Evolutionary conservation across 64 coral and sea anemone genomes (phyloP).

Genomic region (Acropora tenuis): DNA sequence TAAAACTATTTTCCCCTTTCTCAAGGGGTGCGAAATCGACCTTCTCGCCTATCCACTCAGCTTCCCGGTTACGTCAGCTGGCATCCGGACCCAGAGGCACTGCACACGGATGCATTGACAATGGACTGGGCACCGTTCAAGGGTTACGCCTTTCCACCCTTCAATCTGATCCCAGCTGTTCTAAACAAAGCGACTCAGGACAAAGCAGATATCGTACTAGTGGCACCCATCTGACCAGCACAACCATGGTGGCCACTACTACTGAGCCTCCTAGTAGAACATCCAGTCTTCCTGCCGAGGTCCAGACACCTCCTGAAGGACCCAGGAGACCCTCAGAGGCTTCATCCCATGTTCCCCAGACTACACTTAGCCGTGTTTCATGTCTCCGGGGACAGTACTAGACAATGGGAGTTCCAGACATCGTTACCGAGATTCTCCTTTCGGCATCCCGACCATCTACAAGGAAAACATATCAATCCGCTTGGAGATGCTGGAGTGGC

Average conservation of each 20-base stretch:
- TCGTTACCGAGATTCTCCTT: neutral
- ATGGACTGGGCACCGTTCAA: slow-evolving; percentile 4
- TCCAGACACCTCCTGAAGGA: neutral
- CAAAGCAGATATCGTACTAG: slow-evolving; percentile 20
- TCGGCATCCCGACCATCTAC: neutral
- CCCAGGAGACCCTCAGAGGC: neutral
- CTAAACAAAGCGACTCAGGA: slow-evolving; percentile 28
- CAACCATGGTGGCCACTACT: slow-evolving; percentile 27
- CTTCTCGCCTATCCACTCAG: neutral
- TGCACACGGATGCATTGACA: slow-evolving; percentile 17
- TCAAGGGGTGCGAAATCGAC: too few species aligned
- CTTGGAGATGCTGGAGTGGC: neutral
- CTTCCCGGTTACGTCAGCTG: neutral
- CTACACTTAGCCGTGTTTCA: too few species aligned
- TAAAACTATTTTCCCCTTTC: too few species aligned
- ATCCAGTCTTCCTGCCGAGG: neutral
- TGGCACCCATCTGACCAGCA: neutral
- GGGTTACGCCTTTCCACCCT: slow-evolving; percentile 22
- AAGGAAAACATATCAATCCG: slow-evolving; percentile 16
- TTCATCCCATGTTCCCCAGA: neutral
- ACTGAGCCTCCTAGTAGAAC: neutral
- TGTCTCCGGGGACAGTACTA: neutral
- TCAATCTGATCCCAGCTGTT: slow-evolving; percentile 16
- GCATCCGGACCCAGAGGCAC: neutral
- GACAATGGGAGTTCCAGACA: slow-evolving; percentile 6